Percentiles rank a stretch among this genome's conserved stretches.
Conservation (phyloP, 2,113 vertebrate species). For the Pitta sordida region DNA sequence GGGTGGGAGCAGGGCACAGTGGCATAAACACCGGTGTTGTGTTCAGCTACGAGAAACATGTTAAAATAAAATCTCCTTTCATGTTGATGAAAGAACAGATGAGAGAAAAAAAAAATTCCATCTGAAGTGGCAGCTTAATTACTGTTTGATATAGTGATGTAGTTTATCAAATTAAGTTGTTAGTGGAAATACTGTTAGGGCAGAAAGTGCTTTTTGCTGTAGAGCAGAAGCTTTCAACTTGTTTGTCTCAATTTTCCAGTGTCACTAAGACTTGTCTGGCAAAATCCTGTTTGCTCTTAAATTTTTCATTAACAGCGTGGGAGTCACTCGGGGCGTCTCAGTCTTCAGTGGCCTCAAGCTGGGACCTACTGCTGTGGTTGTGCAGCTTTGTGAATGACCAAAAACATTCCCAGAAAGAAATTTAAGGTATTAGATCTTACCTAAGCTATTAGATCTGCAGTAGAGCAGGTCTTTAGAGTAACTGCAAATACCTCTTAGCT, state of each 20-base stretch:
- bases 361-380: rapidly evolving
- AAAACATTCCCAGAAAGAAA: not conserved
- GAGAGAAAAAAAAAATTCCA: not conserved
- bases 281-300: not conserved
- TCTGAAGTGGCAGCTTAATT: not conserved
- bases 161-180: not conserved
- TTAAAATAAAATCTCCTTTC: not conserved
- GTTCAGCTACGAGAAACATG: not conserved
- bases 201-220: not conserved
- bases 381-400: not conserved
- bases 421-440: rapidly evolving
- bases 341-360: not conserved
- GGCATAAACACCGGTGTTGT: rapidly evolving
- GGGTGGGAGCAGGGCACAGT: not conserved
- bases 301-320: rapidly evolving
- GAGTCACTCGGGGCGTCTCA: not conserved
- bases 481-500: not conserved
- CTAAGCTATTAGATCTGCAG: not conserved
- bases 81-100: not conserved
- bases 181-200: not conserved
- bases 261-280: not conserved
- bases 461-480: not conserved
- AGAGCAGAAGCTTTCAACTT: not conserved
- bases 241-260: not conserved
- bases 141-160: not conserved